Evolutionary conservation across 2,797 vertebrate species (phyloP), one percentile per base, ranked within the genome.

Genomic region (Hozukius guyotensis): DNA sequence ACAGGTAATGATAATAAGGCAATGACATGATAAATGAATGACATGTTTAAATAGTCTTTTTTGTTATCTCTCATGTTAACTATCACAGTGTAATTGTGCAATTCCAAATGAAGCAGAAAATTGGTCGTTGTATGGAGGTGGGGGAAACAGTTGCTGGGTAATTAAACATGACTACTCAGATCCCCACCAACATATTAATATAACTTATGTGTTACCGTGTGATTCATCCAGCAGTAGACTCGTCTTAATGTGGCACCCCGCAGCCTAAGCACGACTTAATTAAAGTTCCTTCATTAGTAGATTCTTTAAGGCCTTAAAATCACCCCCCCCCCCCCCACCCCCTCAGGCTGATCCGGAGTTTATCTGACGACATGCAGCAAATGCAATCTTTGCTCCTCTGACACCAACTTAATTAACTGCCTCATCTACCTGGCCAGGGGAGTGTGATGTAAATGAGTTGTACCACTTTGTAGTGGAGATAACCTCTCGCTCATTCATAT

Each of bases 391-490:
- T 67, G 57, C 61, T 78, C 80, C 62, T 74, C 73, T 60, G 83
- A 78, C 62, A 75, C 49, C 22, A 66, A 64, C 60, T 78, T 80
- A 87, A 82, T 87, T 75, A 82, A 77, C 29, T 72, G 60, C 57
- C 67, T 75, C 72, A 72, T 84, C 63, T 75, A 84, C 65, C 69
- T 79, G 75, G 31, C 72, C 49, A 27, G 32, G 71, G 68, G 36
- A 76, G 56, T 7, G 38, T 16, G 64, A 70, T 83, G 77, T 80
- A 59, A 76, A 78, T 77, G 46, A 68, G 68, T 25, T 74, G 69
- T 67, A 70, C 49, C 46, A 68, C 64, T 80, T 72, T 71, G 84
- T 60, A 67, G 61, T 5, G 32, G 11, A 60, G 82, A 90, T 88
- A 86, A 80, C 73, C 84, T 65, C 69, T 20, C 24, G 64, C 81